Evolutionary conservation across 30 jellyfish, hydroid and myxozoan species (phyloP).

Genomic region (Chironex yamaguchii): DNA sequence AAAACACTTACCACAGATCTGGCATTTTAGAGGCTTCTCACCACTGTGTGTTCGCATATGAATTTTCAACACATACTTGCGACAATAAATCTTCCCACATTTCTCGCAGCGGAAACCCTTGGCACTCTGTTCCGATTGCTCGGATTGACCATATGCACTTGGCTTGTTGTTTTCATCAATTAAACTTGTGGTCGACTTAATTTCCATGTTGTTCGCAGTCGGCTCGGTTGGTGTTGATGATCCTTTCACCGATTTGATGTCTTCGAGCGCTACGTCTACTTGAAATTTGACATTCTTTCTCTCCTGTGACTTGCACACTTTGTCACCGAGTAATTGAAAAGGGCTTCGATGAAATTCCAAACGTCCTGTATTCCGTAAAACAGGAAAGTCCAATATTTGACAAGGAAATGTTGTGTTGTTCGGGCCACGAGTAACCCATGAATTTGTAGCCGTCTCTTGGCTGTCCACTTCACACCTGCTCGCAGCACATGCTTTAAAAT

Average conservation of each 20-base stretch:
- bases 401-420: slow-evolving; percentile 37
- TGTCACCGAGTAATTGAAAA: slow-evolving; percentile 8
- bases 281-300: slow-evolving; percentile 1
- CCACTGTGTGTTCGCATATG: slow-evolving; percentile 98
- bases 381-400: slow-evolving; percentile 73
- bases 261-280: slow-evolving; percentile 14
- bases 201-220: slow-evolving; percentile 14
- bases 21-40: slow-evolving; percentile 92
- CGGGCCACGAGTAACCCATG: slow-evolving; percentile 72
- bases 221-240: slow-evolving; percentile 33
- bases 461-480: slow-evolving; percentile 60
- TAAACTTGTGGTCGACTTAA: slow-evolving; percentile 46
- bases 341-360: slow-evolving; percentile 71
- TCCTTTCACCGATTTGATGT: neutral
- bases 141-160: slow-evolving; percentile 57
- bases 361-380: slow-evolving; percentile 80
- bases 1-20: slow-evolving; percentile 94
- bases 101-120: slow-evolving; percentile 85
- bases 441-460: slow-evolving; percentile 28
- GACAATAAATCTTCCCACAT: slow-evolving; percentile 96
- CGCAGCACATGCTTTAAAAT: slow-evolving; percentile 72
- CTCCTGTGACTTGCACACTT: slow-evolving; percentile 21
- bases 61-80: slow-evolving; percentile 92
- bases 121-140: slow-evolving; percentile 39
- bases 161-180: slow-evolving; percentile 71